phyloP scores from a whole-genome alignment of 2,113 vertebrate species.

The Etia nguti region DNA sequence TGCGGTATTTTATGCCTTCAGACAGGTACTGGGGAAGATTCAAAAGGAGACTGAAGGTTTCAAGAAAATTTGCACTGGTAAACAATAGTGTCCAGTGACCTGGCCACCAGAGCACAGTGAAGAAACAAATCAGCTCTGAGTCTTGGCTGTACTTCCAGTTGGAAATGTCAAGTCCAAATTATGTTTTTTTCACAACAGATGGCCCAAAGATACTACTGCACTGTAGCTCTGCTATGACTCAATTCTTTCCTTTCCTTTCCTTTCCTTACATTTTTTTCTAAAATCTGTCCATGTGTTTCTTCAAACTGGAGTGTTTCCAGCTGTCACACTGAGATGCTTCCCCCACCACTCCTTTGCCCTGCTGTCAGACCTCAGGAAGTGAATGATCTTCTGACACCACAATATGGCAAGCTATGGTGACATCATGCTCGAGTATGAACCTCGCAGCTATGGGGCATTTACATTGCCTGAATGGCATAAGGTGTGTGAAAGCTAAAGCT shows the following conservation, averaged over 20 bases:
- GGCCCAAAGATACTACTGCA: background rate
- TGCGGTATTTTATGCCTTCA: conserved; percentile 49
- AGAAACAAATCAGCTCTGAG: background rate
- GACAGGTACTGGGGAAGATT: conserved; percentile 26
- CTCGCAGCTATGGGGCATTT: background rate
- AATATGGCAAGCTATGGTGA: conserved; percentile 45
- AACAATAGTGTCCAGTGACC: background rate
- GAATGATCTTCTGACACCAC: conserved; percentile 55
- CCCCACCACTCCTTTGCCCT: conserved; percentile 20
- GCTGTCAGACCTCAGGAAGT: conserved; percentile 42
- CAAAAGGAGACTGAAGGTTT: background rate
- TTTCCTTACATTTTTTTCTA: background rate
- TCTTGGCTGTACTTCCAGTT: background rate
- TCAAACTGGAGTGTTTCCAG: conserved; percentile 43
- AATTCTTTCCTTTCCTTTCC: background rate
- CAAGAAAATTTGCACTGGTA: background rate
- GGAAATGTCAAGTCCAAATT: background rate
- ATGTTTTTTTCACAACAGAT: background rate
- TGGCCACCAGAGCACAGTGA: background rate
- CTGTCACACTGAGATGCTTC: conserved; percentile 52
- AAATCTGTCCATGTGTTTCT: background rate
- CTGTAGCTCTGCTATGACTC: background rate
- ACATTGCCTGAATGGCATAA: background rate
- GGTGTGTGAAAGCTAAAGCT: background rate
- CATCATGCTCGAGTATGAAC: background rate